Evolutionary conservation across 2,888 invertebrate species (phyloP).

Genomic region (Latrodectus elegans): DNA sequence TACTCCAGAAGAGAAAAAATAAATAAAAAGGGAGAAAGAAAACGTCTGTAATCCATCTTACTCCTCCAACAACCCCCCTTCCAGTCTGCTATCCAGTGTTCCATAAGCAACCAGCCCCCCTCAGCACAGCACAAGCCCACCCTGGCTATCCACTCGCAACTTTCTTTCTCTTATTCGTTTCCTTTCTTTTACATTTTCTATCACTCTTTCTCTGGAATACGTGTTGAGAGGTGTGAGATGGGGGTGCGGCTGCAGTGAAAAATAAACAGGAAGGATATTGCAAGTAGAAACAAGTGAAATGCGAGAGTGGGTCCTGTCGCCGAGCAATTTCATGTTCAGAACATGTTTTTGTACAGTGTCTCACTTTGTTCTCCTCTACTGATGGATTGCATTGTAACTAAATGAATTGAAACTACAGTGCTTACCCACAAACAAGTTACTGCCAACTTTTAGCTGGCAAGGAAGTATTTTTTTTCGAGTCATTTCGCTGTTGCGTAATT

Average conservation of each 20-base stretch:
- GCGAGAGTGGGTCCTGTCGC: background rate
- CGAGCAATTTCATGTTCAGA: background rate
- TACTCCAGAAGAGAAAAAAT: slow-evolving; percentile 50
- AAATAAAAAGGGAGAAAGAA: slow-evolving; percentile 39
- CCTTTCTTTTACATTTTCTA: slow-evolving; percentile 45
- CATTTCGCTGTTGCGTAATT: no score
- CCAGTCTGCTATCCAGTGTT: slow-evolving; percentile 54
- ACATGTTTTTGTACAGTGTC: background rate
- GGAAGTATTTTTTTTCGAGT: no score
- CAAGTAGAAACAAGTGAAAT: slow-evolving; percentile 19
- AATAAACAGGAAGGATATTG: slow-evolving; percentile 56
- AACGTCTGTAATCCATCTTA: slow-evolving; percentile 66
- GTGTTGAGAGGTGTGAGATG: slow-evolving; percentile 18
- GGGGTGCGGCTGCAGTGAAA: slow-evolving; percentile 20
- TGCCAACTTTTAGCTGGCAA: no score
- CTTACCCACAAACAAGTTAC: no score
- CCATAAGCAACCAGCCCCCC: slow-evolving; percentile 57
- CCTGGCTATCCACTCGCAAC: background rate
- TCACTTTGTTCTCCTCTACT: background rate
- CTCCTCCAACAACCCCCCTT: slow-evolving; percentile 33
- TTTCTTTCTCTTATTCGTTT: slow-evolving; percentile 23
- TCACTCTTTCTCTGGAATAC: slow-evolving; percentile 23
- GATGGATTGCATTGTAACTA: no score
- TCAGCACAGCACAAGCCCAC: slow-evolving; percentile 21
- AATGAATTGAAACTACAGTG: no score